Percentiles rank a stretch among this genome's conserved stretches.
phyloP scores from a whole-genome alignment of 2,113 vertebrate genomes.

The Calidris pygmaea region DNA sequence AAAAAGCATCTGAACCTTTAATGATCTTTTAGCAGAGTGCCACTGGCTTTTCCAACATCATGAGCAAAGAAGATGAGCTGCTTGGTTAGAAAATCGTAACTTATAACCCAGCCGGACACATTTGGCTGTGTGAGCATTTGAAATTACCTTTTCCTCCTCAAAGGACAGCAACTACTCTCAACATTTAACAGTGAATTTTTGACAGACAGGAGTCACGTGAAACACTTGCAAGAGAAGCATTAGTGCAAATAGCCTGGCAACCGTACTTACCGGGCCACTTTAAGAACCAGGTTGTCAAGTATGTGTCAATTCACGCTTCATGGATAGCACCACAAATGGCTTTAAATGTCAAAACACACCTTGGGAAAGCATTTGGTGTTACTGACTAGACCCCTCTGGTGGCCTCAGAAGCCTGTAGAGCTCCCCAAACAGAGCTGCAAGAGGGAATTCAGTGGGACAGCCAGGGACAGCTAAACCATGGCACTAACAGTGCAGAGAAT shows the following conservation, averaged over 20 bases:
- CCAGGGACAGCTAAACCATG: neutral
- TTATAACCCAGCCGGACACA: neutral
- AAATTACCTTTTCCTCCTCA: neutral
- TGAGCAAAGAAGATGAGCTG: neutral
- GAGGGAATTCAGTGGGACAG: neutral
- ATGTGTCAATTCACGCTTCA: neutral
- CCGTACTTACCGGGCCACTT: neutral
- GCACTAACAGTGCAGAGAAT: neutral
- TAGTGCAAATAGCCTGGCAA: neutral
- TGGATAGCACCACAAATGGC: neutral
- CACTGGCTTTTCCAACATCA: neutral
- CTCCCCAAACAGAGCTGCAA: neutral
- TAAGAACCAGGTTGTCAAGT: neutral
- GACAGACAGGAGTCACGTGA: neutral
- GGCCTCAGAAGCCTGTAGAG: neutral
- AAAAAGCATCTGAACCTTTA: neutral
- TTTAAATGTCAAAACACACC: neutral
- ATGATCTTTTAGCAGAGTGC: neutral
- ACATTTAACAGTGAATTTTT: neutral
- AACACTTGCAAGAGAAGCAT: neutral
- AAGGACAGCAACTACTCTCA: neutral
- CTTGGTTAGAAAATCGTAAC: neutral
- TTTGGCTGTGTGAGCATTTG: neutral
- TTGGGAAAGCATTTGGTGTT: neutral
- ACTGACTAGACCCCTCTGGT: neutral